These are phyloP conservation scores for Pandion haliaetus DNA, from an alignment of 2,113 vertebrate genomes.

Conservation along the genomic window DNA sequence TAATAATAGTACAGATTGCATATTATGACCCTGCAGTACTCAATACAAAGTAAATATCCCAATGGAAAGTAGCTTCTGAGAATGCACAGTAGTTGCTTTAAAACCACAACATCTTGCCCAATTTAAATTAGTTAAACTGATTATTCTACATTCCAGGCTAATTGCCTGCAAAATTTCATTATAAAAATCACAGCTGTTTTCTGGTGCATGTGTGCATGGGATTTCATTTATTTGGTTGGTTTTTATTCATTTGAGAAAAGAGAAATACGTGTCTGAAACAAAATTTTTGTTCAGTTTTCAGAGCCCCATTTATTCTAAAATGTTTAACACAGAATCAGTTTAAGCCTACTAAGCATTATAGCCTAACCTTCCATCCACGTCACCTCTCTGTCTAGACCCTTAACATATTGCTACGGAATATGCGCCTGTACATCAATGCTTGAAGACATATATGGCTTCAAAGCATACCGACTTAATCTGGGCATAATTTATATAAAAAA, in stretches of 20 bases:
- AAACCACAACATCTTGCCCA: constrained; percentile 35
- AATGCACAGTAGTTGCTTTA: neutral
- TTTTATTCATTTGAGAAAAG: neutral
- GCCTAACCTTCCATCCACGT: neutral
- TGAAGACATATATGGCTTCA: neutral
- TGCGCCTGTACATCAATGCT: neutral
- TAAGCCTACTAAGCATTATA: neutral
- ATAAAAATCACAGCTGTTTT: constrained; percentile 58
- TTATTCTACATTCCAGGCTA: constrained; percentile 50
- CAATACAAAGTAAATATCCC: neutral
- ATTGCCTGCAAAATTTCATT: constrained; percentile 61
- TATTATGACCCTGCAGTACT: constrained; percentile 2
- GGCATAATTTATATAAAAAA: neutral
- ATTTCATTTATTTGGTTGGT: neutral
- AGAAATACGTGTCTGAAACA: neutral
- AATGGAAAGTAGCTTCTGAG: neutral
- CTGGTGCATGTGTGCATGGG: neutral
- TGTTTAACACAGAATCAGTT: neutral
- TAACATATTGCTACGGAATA: neutral
- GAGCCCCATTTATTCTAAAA: neutral
- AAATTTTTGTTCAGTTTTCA: neutral
- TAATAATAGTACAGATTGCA: neutral
- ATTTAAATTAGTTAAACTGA: constrained; percentile 45
- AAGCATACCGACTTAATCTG: neutral
- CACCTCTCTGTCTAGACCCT: neutral